Evolutionary conservation across 2,113 vertebrate species (phyloP).

Genomic region (Thamnaconus septentrionalis): DNA sequence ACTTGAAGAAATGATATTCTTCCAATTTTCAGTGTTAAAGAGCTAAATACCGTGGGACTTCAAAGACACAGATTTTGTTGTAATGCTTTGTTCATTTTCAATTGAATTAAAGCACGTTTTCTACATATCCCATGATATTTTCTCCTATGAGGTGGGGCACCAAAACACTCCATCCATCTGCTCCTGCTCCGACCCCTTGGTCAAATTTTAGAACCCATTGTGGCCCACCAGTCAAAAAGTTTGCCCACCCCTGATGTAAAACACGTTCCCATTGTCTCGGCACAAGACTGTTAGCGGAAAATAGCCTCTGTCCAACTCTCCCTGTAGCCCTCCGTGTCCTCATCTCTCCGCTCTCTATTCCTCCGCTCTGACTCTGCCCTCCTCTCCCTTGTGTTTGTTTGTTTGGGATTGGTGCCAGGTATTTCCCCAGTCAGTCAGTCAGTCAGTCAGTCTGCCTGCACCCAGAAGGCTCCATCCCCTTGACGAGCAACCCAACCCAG

Average conservation of each 20-base stretch:
- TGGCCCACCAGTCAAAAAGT: too few relatives aligned
- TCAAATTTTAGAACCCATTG: too few relatives aligned
- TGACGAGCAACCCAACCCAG: conserved; percentile 16
- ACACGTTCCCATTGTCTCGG: conserved; percentile 34
- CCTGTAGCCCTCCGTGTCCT: conserved; percentile 7
- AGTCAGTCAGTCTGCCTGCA: conserved; percentile 30
- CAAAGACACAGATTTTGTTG: too few relatives aligned
- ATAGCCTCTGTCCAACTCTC: conserved; percentile 20
- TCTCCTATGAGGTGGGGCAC: too few relatives aligned
- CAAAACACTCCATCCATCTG: too few relatives aligned
- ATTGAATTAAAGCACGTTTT: too few relatives aligned
- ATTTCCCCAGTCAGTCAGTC: conserved; percentile 71
- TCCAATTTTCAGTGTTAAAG: too few relatives aligned
- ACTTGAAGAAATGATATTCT: too few relatives aligned
- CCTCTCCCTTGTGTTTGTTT: conserved; percentile 55
- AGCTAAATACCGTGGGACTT: too few relatives aligned
- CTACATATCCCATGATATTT: too few relatives aligned
- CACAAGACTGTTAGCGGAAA: conserved; percentile 40
- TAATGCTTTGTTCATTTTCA: too few relatives aligned
- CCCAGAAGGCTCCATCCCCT: conserved; percentile 53
- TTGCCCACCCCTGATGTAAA: neutral
- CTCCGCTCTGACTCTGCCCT: conserved; percentile 2
- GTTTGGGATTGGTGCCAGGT: conserved; percentile 74
- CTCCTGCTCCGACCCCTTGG: too few relatives aligned
- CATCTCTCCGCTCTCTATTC: conserved; percentile 17